Percentiles rank a stretch among this genome's conserved stretches.
These are phyloP conservation scores for Perca schrenkii DNA, from an alignment of 2,113 vertebrate species.

Conservation along the genomic window DNA sequence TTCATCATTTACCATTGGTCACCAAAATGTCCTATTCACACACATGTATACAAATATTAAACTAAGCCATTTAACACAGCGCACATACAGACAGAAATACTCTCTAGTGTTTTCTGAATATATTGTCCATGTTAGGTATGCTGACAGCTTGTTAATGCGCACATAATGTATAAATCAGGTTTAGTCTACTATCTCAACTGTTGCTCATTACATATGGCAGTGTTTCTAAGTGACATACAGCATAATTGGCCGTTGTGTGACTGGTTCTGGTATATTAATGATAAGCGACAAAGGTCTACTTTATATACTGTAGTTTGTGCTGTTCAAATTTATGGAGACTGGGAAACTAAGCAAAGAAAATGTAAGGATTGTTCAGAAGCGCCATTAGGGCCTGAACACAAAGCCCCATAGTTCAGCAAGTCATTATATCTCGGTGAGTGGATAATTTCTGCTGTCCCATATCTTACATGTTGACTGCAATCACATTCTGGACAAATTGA, in stretches of 20 bases:
- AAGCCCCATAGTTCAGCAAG: slow-evolving; percentile 44
- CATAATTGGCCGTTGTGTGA: slow-evolving; percentile 59
- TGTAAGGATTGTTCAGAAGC: slow-evolving; percentile 42
- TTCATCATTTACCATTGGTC: not conserved
- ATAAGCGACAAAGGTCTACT: slow-evolving; percentile 53
- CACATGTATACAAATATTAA: slow-evolving; percentile 1
- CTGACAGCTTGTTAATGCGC: slow-evolving; percentile 68
- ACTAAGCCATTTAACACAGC: slow-evolving; percentile 16
- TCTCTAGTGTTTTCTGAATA: slow-evolving; percentile 43
- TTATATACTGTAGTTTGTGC: slow-evolving; percentile 44
- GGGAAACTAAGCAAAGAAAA: slow-evolving; percentile 27
- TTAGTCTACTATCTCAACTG: slow-evolving; percentile 52
- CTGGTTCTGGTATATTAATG: slow-evolving; percentile 50
- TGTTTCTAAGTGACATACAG: slow-evolving; percentile 50
- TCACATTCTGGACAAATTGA: slow-evolving; percentile 43
- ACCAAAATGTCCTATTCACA: not conserved
- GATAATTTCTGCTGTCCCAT: slow-evolving; percentile 45
- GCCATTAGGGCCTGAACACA: slow-evolving; percentile 47
- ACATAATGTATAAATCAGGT: slow-evolving; percentile 63
- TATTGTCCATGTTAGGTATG: slow-evolving; percentile 54
- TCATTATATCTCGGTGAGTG: slow-evolving; percentile 53
- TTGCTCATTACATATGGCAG: slow-evolving; percentile 63
- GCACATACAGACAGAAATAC: slow-evolving; percentile 1
- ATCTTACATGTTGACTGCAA: slow-evolving; percentile 48
- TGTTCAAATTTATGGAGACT: slow-evolving; percentile 41